A percentile compares a stretch with the other conserved stretches of the same genome.
Conservation (phyloP, 1,140 invertebrate species). For the Sinonovacula constricta region DNA sequence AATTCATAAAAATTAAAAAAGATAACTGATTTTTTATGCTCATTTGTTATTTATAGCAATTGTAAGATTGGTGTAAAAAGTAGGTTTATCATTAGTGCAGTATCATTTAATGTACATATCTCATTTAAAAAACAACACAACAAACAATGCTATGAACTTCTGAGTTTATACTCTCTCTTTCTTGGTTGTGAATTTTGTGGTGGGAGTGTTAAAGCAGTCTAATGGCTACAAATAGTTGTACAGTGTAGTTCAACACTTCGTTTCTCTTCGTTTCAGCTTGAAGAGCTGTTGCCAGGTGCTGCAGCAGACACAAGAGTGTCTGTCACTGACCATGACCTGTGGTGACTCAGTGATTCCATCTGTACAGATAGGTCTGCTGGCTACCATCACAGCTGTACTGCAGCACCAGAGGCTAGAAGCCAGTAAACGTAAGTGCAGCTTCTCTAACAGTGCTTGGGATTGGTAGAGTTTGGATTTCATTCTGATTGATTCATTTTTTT, state of each 20-base stretch:
- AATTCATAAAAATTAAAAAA: no score
- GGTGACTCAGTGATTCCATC: constrained; percentile 64
- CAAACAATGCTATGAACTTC: no score
- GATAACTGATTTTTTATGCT: no score
- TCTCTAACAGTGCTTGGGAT: no score
- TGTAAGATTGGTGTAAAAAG: no score
- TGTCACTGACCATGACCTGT: constrained; percentile 52
- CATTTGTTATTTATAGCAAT: no score
- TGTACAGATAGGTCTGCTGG: constrained; percentile 70
- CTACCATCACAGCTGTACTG: constrained; percentile 59
- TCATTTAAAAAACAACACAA: no score
- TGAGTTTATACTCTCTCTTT: no score
- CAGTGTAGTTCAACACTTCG: constrained; percentile 15
- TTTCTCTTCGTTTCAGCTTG: constrained; percentile 49
- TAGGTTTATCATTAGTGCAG: no score
- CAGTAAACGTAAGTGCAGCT: constrained; percentile 23
- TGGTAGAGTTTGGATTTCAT: background rate
- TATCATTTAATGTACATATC: no score
- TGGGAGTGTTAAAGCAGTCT: background rate
- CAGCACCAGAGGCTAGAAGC: constrained; percentile 50
- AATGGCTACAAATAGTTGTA: background rate
- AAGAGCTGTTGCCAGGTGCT: constrained; percentile 37
- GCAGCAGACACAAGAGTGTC: constrained; percentile 34
- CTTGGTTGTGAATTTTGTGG: no score
- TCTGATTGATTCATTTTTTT: no score